Evolutionary conservation across 1,140 invertebrate genomes (phyloP), one percentile per base, ranked within the genome.

Genomic region (Teleogryllus occipitalis): DNA sequence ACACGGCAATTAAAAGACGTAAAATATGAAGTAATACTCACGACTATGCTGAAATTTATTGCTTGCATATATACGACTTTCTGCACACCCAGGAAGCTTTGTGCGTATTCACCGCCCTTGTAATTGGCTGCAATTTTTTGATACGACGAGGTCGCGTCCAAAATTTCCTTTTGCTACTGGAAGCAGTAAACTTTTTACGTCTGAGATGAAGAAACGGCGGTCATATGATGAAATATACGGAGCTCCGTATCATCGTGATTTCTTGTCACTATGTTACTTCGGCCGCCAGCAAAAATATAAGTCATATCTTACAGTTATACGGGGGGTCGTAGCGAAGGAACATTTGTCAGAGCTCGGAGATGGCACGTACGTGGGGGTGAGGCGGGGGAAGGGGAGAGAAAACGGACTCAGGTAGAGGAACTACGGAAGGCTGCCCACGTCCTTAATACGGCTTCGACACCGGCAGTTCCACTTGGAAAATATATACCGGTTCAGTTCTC

Each of bases 21-120:
- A 65, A 65, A 65, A 65, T 65, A 65, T 65, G 54, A 65, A 65
- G 54, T 65, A 65, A 65, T 65, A 65, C 54, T 65, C 54, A 65
- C 54, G 54, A 65, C 54, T 65, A 65, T 65, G 54, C 10, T 65
- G 54, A 65, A 65, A 65, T 65, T 65, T 65, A 65, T 65, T 7
- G 54, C 54, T 65, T 65, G 54, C 54, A 65, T 65, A 65, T 65
- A 65, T 65, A 65, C 54, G 54, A 65, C 54, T 65, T 65, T 18
- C 27, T 39, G 27, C 18, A 65, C 54, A 65, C 18, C 18, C 54
- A 65, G 54, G 54, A 65, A 65, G 54, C 54, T 65, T 65, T 65
- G 54, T 65, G 54, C 54, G 54, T 65, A 65, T 10, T 65, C 54
- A 18, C 18, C 54, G 54, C 10, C 10, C 10, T 18, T 65, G 54